Evolutionary conservation across 2,797 vertebrate genomes (phyloP), one percentile per base, ranked within the genome.

Genomic region (Peromyscus nudipes): DNA sequence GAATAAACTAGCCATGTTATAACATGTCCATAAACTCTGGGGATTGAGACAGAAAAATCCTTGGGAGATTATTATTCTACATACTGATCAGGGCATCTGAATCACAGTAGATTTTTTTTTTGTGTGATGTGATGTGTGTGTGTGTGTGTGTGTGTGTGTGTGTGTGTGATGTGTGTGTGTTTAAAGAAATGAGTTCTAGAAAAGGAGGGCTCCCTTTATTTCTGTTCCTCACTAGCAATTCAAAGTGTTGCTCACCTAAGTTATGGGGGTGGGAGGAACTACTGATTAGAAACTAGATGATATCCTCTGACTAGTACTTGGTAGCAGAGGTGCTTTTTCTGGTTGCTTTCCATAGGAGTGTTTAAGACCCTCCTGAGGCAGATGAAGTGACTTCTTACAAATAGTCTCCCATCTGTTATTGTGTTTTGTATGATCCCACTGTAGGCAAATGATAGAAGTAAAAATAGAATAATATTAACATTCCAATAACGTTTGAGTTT

Each of bases 161-260:
- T 49, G 49, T 49, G 49, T 49, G 49, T 49, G 10, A n/a, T 49
- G 49, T 49, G 1, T 49, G 11, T 49, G 9, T 49, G 49, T 49
- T 11, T 49, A 49, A 97, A 97, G 60, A 90, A 96, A 87, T 95
- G 14, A 27, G 34, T 87, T 87, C 27, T 25, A 96, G 60, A 85
- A 55, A 86, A 62, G 77, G 46, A 1, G 23, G 14, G 11, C 23
- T 23, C 29, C 64, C 3, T 83, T 88, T 83, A 89, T 82, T 17
- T 49, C 21, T 55, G 46, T 91, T 92, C 88, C 34, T 94, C 55
- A 52, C 16, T 62, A 85, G 46, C 65, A 81, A 57, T 92, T 92
- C 29, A 87, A 92, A 91, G 3, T 75, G 71, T 60, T 96, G 37
- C 65, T 76, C 8, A 92, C 0, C 43, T 25, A 87, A 37, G 31